Base-by-base conservation (phyloP, 2,888 invertebrate genomes). In the Chrysolina haemoptera region DNA sequence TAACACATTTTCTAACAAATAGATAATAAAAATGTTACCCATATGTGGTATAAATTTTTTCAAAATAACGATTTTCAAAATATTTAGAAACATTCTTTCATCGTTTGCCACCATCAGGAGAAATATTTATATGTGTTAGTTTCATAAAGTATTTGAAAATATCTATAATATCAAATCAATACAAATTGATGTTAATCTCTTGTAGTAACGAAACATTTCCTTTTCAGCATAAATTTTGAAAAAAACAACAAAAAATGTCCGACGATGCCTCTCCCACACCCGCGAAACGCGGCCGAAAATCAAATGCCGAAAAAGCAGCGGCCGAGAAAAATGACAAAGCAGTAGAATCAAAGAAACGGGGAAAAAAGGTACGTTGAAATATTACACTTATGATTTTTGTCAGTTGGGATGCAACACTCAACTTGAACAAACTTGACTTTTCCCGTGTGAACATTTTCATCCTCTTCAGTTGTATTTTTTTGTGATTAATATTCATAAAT, bases 241-340 rank as follows among this genome's bases (percentile, higher is more conserved):
- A 66, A 69, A 66, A 22, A 62, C 43, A 78, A 70, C 69, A 55
- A 41, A 84, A 71, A 71, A 88, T 88, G 88, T 88, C 87, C 62
- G 88, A 88, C 80, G 88, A 88, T 73, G 85, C 85, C 70, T 79
- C 84, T 40, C 35, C 77, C 10, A 35, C 80, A 9, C 87, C 89
- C n/a, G 89, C 90, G 79, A 86, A 81, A 62, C 73, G 90, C 48
- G 90, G 90, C 12, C 88, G 91, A 66, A 88, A 87, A 78, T 27
- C 84, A 69, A 77, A 83, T 73, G 79, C 80, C 14, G 80, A 85
- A 68, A 82, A 82, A 76, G 81, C 79, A 63, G 79, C 79, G 70
- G 80, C 77, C 62, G 82, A 83, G 67, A 81, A 81, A 41, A 79
- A 76, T 63, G 81, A 83, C 64, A 84, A 82, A 70, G 72, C 70